phyloP scores from a whole-genome alignment of 2,888 invertebrate species.

The Dynastes maya region DNA sequence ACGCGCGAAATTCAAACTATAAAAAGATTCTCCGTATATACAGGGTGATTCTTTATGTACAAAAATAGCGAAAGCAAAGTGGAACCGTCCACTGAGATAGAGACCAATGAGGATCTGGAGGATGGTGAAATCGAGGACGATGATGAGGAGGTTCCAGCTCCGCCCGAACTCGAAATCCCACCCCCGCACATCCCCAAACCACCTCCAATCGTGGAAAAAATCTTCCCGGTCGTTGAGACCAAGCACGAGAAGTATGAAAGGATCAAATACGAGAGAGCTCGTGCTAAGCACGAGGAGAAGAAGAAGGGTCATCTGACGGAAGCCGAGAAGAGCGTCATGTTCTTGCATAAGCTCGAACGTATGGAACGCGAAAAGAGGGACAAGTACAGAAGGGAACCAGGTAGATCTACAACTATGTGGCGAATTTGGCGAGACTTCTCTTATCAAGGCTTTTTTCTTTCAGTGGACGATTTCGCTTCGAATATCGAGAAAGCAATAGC shows the following conservation, averaged over 20 bases:
- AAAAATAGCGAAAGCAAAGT: conserved; percentile 53
- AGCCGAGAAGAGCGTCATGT: conserved; percentile 69
- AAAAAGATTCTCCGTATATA: neutral
- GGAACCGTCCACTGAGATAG: conserved; percentile 19
- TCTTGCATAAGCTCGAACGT: conserved; percentile 67
- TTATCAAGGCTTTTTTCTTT: conserved; percentile 35
- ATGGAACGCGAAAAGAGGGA: conserved; percentile 68
- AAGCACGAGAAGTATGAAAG: conserved; percentile 54
- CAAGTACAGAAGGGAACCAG: conserved; percentile 64
- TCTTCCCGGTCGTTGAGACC: neutral
- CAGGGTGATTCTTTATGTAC: conserved; percentile 15
- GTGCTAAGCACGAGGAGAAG: conserved; percentile 62
- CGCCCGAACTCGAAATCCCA: conserved; percentile 61
- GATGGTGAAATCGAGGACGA: conserved; percentile 89
- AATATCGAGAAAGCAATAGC: conserved; percentile 86
- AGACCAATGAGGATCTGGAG: conserved; percentile 79
- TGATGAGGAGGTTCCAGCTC: conserved; percentile 74
- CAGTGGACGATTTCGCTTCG: conserved; percentile 83
- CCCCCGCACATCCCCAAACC: conserved; percentile 61
- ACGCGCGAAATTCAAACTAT: conserved; percentile 31
- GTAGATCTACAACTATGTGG: conserved; percentile 27
- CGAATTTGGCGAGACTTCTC: conserved; percentile 32
- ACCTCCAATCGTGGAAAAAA: conserved; percentile 21
- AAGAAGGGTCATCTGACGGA: conserved; percentile 67
- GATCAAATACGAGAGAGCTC: conserved; percentile 50